Evolutionary conservation across 2,113 vertebrate species (phyloP), one percentile per base, ranked within the genome.

Genomic region (Phylloscopus whistleri): DNA sequence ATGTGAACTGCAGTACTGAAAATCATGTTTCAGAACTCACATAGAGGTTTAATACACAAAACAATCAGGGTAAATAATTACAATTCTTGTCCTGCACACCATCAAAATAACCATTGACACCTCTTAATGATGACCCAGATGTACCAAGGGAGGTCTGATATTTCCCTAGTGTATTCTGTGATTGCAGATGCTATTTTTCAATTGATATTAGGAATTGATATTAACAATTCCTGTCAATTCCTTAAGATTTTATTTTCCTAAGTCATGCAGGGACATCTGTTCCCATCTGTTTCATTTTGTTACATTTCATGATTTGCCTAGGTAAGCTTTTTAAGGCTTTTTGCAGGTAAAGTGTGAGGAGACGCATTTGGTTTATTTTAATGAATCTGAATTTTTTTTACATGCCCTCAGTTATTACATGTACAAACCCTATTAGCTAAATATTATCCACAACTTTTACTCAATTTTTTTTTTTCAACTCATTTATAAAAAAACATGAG

Each of bases 251-350:
- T 51, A 16, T 55, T 68, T 73, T 90, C 51, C 27, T 63, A 49
- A 46, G 14, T 10, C 48, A 28, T 11, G 27, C 3, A 84, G 15
- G 11, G 20, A 90, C n/a, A n/a, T n/a, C n/a, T n/a, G n/a, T 11
- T n/a, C 72, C 15, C 28, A 35, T n/a, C 39, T 81, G 6, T 51
- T 84, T 48, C 6, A 74, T 20, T 41, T 12, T 52, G 43, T 56
- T 56, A 58, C 9, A 48, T 46, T 52, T 4, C 0, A 2, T 2
- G 0, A 58, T 53, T 75, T 75, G 14, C 51, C 53, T 63, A 84
- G 21, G 24, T 58, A 60, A 75, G 31, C 12, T 44, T 84, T 56
- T 26, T 11, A 81, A 75, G 49, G 37, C 17, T 78, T 91, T 74
- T 11, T 56, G 27, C 18, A 62, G 14, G 23, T 82, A 7, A 62